Percentiles rank a stretch among this genome's conserved stretches.
Conservation (phyloP, 2,888 invertebrate genomes). For the Autographa gamma region DNA sequence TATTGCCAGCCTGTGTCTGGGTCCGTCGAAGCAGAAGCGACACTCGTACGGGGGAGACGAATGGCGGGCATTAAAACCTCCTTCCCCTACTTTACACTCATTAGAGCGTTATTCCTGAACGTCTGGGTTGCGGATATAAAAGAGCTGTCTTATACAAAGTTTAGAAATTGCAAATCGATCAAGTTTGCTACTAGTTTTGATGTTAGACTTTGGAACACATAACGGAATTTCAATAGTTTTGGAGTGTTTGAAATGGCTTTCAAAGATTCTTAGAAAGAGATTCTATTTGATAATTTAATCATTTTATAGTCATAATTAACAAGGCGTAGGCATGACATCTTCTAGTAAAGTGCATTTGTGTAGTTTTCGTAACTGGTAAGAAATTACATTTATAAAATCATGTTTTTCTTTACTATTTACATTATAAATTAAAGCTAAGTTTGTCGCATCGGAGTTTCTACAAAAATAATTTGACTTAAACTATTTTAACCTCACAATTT, state of each 20-base stretch:
- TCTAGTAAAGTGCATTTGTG: no score
- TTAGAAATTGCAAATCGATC: slow-evolving; percentile 5
- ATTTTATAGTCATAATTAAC: no score
- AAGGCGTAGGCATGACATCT: no score
- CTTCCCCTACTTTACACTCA: slow-evolving; percentile 63
- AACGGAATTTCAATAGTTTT: background rate
- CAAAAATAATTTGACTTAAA: no score
- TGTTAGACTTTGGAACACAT: background rate
- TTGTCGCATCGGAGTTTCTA: no score
- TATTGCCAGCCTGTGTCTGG: slow-evolving; percentile 27
- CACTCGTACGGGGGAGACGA: slow-evolving; percentile 40
- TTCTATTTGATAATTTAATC: no score
- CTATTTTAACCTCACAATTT: no score
- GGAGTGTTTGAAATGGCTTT: background rate
- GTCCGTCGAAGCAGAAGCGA: slow-evolving; percentile 46
- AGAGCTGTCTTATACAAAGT: slow-evolving; percentile 8
- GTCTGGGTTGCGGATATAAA: slow-evolving; percentile 30
- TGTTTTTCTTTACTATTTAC: no score
- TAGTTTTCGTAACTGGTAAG: no score
- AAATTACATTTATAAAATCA: no score
- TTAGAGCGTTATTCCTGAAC: slow-evolving; percentile 62
- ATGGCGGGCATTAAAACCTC: slow-evolving; percentile 60
- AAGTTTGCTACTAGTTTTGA: background rate
- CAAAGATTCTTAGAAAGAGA: no score
- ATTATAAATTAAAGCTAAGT: no score